Evolutionary conservation across 2,888 invertebrate species (phyloP).

Genomic region (Caenorhabditis zanzibari): DNA sequence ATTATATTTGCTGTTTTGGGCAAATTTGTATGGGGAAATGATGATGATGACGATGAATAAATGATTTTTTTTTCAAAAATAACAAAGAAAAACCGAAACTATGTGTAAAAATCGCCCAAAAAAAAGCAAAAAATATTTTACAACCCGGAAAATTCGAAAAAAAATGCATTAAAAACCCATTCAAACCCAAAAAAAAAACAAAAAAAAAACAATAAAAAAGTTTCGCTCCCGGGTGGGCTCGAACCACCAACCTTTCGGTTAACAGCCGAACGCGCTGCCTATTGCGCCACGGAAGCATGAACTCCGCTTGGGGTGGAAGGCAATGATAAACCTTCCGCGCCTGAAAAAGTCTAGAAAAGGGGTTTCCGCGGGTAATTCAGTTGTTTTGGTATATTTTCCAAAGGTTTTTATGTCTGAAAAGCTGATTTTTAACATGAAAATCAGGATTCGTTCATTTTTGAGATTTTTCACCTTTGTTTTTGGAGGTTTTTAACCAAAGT

Average conservation of each 20-base stretch:
- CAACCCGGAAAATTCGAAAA: background rate
- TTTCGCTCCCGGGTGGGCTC: constrained; percentile 86
- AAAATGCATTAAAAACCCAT: background rate
- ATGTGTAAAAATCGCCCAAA: no score
- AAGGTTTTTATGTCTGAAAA: no score
- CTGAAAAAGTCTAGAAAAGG: background rate
- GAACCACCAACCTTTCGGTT: constrained; percentile 83
- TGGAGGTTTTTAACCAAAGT: no score
- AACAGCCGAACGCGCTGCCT: constrained; percentile 83
- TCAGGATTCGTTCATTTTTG: no score
- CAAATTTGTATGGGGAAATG: constrained; percentile 16
- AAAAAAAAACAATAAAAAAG: constrained; percentile 23
- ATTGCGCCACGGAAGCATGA: constrained; percentile 78
- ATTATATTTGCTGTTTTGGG: background rate
- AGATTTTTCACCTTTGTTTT: no score
- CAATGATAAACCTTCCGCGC: background rate
- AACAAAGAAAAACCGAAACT: background rate
- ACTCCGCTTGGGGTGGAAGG: background rate
- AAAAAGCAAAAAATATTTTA: background rate
- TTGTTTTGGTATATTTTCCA: no score
- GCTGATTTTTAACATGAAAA: no score
- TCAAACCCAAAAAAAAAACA: background rate
- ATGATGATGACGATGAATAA: constrained; percentile 24
- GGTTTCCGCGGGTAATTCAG: background rate
- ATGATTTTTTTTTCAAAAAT: background rate